Conservation (phyloP, 2,888 invertebrate species). For the Mimumesa dahlbomi region DNA sequence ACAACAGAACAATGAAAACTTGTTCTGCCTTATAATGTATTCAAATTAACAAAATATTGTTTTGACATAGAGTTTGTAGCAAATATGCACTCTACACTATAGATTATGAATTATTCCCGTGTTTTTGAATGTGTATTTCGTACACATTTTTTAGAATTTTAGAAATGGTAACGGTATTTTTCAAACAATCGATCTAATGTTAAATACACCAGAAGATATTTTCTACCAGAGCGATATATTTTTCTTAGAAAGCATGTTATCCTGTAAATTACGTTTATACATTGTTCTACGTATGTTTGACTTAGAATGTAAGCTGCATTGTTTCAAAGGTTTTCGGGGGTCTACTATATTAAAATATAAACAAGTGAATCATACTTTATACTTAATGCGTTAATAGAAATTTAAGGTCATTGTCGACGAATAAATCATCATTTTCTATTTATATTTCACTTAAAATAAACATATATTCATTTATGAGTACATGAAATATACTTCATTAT, state of each 20-base stretch:
- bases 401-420: neutral
- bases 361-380: neutral
- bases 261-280: slow-evolving; percentile 2
- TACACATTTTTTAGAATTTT: too few species aligned
- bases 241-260: slow-evolving; percentile 28
- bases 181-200: neutral
- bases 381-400: neutral
- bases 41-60: too few species aligned
- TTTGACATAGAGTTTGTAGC: too few species aligned
- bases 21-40: too few species aligned
- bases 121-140: too few species aligned
- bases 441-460: neutral
- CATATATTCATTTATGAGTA: too few species aligned
- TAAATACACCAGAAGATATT: slow-evolving; percentile 17
- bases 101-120: too few species aligned
- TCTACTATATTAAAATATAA: neutral
- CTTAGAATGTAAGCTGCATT: neutral
- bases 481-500: too few species aligned
- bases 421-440: neutral
- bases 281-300: neutral
- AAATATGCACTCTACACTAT: too few species aligned
- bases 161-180: too few species aligned
- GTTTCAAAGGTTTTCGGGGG: neutral
- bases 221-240: slow-evolving; percentile 29
- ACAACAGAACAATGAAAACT: too few species aligned